Conservation (phyloP, 2,888 invertebrate species). For the Aspidiotus destructor region DNA sequence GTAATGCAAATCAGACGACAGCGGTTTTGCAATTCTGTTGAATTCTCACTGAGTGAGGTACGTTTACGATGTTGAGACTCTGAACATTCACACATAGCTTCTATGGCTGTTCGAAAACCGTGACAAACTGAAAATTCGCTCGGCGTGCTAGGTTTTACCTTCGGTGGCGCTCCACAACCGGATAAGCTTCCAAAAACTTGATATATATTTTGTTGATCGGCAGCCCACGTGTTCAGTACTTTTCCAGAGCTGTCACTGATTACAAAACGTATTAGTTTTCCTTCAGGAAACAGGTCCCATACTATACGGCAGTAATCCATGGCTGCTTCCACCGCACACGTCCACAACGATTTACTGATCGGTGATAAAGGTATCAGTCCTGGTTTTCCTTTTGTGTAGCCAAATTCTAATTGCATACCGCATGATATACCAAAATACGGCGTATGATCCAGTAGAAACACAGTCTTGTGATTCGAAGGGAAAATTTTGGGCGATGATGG, state of each 20-base stretch:
- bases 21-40: conserved; percentile 38
- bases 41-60: conserved; percentile 17
- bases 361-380: conserved; percentile 68
- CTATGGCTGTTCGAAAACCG: conserved; percentile 75
- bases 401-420: conserved; percentile 73
- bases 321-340: conserved; percentile 87
- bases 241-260: conserved; percentile 79
- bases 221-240: conserved; percentile 74
- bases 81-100: conserved; percentile 71
- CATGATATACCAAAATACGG: conserved; percentile 80
- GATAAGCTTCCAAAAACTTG: conserved; percentile 40
- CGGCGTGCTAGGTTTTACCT: conserved; percentile 22
- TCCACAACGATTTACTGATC: conserved; percentile 90
- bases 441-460: conserved; percentile 89
- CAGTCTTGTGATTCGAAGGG: conserved; percentile 83
- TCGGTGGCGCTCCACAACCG: conserved; percentile 28
- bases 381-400: conserved; percentile 59
- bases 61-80: conserved; percentile 58
- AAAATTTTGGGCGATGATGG: conserved; percentile 45
- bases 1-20: conserved; percentile 87
- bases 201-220: conserved; percentile 71
- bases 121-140: conserved; percentile 60
- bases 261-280: conserved; percentile 75
- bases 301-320: conserved; percentile 94
- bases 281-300: conserved; percentile 91